Base-by-base conservation (phyloP, 1,140 invertebrate species). In the Papilio polytes region DNA sequence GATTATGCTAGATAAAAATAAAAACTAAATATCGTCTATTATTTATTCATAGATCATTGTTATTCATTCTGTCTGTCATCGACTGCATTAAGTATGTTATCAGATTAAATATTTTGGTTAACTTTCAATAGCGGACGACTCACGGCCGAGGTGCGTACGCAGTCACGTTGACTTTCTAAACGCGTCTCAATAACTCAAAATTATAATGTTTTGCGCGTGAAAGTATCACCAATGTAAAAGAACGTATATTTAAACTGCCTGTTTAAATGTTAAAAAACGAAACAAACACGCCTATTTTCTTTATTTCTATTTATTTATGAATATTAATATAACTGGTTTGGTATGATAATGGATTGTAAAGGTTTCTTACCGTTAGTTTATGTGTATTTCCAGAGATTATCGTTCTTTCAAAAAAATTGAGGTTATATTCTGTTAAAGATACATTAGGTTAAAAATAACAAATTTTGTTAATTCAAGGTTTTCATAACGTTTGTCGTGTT, bases 121-220 rank as follows among this genome's bases (percentile, higher is more conserved):
- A 78, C 77, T 78, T 78, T 78, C 56, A 78, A 78, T 78, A 78
- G 56, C 56, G 36, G 77, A 46, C 77, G 36, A n/a, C 9, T 59
- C 4, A 63, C 22, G 26, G 6, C 36, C 51, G 36, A 36, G 12
- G 41, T 22, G 20, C 44, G 56, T 22, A 78, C 77, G 56, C n/a
- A 66, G 59, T 36, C 77, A 46, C 20, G 59, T 78, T 48, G 56
- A 78, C 77, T 78, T 78, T 78, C 77, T 78, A 78, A 78, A 78
- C 77, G 63, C 36, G 44, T 78, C 56, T 66, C 77, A 78, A 78
- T 70, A 78, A 78, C 77, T 66, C 44, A 78, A 78, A 78, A 78
- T 78, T 78, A 78, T 78, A 78, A 66, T 78, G 56, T 78, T 63
- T 70, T 63, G 36, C 31, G 10, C 41, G 56, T 78, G 77, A 78